Conservation (phyloP, 1,140 invertebrate genomes). For the Drosophila subobscura region DNA sequence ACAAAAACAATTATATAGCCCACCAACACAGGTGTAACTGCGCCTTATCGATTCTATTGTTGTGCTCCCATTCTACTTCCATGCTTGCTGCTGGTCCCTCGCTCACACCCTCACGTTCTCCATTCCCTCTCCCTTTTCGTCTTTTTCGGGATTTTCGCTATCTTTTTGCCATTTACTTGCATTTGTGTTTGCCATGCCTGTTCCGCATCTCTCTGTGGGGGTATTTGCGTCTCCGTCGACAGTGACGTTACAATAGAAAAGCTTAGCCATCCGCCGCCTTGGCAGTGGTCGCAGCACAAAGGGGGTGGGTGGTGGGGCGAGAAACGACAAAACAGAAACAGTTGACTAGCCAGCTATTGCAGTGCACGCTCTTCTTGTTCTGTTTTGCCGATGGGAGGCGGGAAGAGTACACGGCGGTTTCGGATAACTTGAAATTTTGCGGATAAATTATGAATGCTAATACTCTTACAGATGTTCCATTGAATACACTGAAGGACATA, state of each 20-base stretch:
- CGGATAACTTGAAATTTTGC: slow-evolving; percentile 26
- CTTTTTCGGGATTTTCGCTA: background rate
- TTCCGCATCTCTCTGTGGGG: slow-evolving; percentile 23
- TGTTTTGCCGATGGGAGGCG: slow-evolving; percentile 8
- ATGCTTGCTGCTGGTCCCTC: slow-evolving; percentile 38
- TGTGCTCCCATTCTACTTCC: slow-evolving; percentile 47
- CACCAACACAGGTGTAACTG: slow-evolving; percentile 72
- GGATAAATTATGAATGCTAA: background rate
- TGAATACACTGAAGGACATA: no score
- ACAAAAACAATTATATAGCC: slow-evolving; percentile 64
- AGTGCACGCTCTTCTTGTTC: slow-evolving; percentile 22
- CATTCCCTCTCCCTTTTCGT: slow-evolving; percentile 20
- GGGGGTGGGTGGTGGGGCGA: slow-evolving; percentile 6
- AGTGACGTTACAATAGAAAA: slow-evolving; percentile 81
- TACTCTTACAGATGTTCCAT: no score
- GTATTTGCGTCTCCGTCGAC: slow-evolving; percentile 65
- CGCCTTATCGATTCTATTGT: slow-evolving; percentile 77
- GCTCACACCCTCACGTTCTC: slow-evolving; percentile 18
- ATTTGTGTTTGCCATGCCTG: slow-evolving; percentile 33
- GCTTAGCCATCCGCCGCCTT: slow-evolving; percentile 40
- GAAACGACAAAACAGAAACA: slow-evolving; percentile 53
- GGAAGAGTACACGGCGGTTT: background rate
- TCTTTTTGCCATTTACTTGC: slow-evolving; percentile 35
- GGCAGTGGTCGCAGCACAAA: slow-evolving; percentile 10
- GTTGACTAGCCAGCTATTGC: slow-evolving; percentile 14